Evolutionary conservation across 2,888 invertebrate genomes (phyloP), one percentile per base, ranked within the genome.

Genomic region (Drosophila putrida): DNA sequence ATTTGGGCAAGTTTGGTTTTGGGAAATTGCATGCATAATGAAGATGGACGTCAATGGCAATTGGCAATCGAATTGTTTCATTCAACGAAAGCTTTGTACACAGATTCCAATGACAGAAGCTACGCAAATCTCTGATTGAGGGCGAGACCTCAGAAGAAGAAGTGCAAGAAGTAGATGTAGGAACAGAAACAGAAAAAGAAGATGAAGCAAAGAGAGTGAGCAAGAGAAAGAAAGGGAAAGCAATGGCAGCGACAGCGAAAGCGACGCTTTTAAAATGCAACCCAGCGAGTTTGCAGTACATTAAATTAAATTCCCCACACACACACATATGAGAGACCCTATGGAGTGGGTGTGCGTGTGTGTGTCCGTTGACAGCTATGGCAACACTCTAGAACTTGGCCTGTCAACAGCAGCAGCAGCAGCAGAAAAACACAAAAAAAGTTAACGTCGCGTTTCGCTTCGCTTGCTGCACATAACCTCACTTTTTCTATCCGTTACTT

Each of bases 11-110:
- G 72, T 62, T 70, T 69, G 47, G 63, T 46, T 69, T 54, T 35
- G 38, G 49, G 62, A 62, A 54, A 75, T 74, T 84, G 84, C 82
- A 82, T 82, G 76, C 84, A 80, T 84, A 82, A 82, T 84, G 74
- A 84, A 82, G 78, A 80, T 67, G 64, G 64, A 65, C 71, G 54
- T 66, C 65, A 65, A 74, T 71, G 71, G 62, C 75, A 83, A 82
- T 83, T 71, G 71, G 62, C 75, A 83, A 82, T 83, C 75, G 73
- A 80, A 81, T 80, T 81, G 82, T 75, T 64, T 63, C 70, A 75
- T 76, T 76, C 74, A 53, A 44, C 54, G 62, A 55, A 53, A 43
- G 51, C 61, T 55, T 71, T 71, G 58, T 55, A 58, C 66, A 72
- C 54, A 61, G 39, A 57, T 55, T 55, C 38, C 63, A 64, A 62